phyloP scores from a whole-genome alignment of 2,797 vertebrate species.

The Argya squamiceps region DNA sequence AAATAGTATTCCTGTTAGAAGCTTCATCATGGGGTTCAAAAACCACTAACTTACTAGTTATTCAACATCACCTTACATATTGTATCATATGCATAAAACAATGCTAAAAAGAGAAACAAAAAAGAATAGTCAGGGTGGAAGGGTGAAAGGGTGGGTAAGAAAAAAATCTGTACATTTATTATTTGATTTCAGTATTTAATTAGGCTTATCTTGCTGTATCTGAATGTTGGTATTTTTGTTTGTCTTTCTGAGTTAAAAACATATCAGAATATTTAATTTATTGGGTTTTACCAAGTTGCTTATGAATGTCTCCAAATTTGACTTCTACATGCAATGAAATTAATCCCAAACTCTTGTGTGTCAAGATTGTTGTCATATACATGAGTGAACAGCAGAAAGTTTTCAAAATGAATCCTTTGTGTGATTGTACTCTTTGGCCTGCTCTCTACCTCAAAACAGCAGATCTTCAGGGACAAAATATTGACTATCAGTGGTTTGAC shows the following conservation, averaged over 20 bases:
- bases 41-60: not conserved
- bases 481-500: not conserved
- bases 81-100: not conserved
- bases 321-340: not conserved
- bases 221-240: not conserved
- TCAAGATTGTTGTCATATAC: not conserved
- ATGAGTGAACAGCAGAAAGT: not conserved
- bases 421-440: not conserved
- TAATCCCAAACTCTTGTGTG: not conserved
- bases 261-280: not conserved
- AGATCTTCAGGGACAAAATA: not conserved
- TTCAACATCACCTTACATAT: not conserved
- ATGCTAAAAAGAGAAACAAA: not conserved
- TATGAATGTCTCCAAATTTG: not conserved
- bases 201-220: not conserved
- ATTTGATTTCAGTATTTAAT: not conserved
- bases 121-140: not conserved
- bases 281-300: not conserved
- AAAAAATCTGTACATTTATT: not conserved
- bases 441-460: not conserved
- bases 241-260: not conserved
- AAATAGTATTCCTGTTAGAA: not conserved
- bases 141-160: not conserved
- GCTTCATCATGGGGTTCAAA: not conserved
- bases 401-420: not conserved